These are phyloP conservation scores for Podarcis cretensis DNA, from an alignment of 2,113 vertebrate genomes.

Conservation along the genomic window DNA sequence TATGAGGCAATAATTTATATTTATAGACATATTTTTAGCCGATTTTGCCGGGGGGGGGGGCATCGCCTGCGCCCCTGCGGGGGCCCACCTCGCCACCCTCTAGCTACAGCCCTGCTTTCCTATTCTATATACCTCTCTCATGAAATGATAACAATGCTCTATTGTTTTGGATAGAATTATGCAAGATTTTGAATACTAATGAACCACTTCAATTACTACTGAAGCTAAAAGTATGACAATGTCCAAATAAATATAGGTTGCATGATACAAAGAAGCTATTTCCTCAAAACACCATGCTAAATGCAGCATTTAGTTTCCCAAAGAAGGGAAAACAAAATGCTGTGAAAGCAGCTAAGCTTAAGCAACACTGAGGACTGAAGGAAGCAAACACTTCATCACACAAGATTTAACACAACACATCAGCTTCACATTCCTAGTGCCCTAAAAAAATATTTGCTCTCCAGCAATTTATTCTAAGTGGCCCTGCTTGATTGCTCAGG, in stretches of 20 bases:
- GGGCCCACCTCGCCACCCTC: no score
- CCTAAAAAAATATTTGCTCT: not conserved
- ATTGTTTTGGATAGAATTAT: not conserved
- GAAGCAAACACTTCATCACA: not conserved
- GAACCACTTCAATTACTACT: not conserved
- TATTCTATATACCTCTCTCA: not conserved
- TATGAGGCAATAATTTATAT: no score
- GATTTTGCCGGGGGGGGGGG: no score
- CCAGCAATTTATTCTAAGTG: not conserved
- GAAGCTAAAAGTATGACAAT: not conserved
- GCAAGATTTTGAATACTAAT: not conserved
- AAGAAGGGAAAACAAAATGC: not conserved
- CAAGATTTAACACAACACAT: not conserved
- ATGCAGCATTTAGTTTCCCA: not conserved
- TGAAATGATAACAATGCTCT: not conserved
- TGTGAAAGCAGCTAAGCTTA: not conserved
- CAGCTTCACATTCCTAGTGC: not conserved
- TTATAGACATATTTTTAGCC: no score
- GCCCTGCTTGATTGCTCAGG: not conserved
- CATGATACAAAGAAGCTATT: not conserved
- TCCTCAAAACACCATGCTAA: not conserved
- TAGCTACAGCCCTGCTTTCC: not conserved
- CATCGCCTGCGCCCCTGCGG: no score
- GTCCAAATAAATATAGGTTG: not conserved
- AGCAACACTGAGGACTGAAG: not conserved